A percentile compares a stretch with the other conserved stretches of the same genome.
These are phyloP conservation scores for Lacerta viridis DNA, from an alignment of 2,797 vertebrate genomes.

Conservation along the genomic window DNA sequence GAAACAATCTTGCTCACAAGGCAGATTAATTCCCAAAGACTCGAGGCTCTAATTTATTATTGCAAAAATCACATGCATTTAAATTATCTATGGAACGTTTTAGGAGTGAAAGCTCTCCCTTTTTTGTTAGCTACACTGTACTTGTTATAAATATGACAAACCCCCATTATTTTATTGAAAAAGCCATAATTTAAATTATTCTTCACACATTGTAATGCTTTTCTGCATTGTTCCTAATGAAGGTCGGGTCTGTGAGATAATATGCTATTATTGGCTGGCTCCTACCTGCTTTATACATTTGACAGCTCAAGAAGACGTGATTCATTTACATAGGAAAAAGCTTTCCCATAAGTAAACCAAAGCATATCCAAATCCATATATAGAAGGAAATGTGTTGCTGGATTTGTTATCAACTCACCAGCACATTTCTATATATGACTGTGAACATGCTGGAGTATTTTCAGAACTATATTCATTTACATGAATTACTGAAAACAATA, in stretches of 20 bases:
- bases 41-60: constrained; percentile 54
- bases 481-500: constrained; percentile 31
- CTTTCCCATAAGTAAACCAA: constrained; percentile 59
- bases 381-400: constrained; percentile 57
- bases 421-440: constrained; percentile 19
- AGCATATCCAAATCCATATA: constrained; percentile 45
- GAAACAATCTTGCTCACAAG: constrained; percentile 18
- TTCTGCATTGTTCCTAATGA: constrained; percentile 70
- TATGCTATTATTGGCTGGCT: constrained; percentile 66
- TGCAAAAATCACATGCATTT: constrained; percentile 49
- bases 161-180: constrained; percentile 58
- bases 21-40: constrained; percentile 30
- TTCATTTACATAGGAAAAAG: constrained; percentile 72
- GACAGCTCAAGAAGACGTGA: constrained; percentile 63
- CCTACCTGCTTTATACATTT: constrained; percentile 69
- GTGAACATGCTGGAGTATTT: constrained; percentile 14
- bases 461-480: constrained; percentile 12
- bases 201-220: constrained; percentile 56
- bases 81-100: constrained; percentile 47
- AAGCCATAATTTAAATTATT: constrained; percentile 70
- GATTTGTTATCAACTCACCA: constrained; percentile 40
- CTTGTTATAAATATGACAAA: constrained; percentile 69
- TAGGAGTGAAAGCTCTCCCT: constrained; percentile 45
- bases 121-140: constrained; percentile 53
- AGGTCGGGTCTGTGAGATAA: constrained; percentile 64